Evolutionary conservation across 2,888 invertebrate genomes (phyloP).

Genomic region (Tenthredo notha): DNA sequence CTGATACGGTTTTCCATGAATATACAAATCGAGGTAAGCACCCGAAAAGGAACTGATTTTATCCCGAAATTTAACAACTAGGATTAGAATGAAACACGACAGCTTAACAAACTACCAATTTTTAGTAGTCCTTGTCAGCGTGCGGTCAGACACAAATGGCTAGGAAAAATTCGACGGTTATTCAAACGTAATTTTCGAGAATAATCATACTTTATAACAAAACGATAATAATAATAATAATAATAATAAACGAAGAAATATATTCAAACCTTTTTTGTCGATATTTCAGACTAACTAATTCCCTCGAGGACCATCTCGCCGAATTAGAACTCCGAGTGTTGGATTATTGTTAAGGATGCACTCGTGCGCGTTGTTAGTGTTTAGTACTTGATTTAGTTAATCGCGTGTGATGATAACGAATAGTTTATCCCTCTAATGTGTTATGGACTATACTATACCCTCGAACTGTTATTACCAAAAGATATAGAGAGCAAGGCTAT

Average conservation of each 20-base stretch:
- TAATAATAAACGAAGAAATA: not conserved
- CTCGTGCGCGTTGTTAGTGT: constrained; percentile 30
- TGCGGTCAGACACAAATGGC: not conserved
- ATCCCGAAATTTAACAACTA: not conserved
- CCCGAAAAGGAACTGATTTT: not conserved
- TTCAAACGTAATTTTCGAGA: not conserved
- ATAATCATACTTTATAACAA: not conserved
- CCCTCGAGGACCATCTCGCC: not conserved
- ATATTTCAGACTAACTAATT: not conserved
- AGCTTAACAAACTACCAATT: not conserved
- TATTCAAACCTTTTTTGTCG: not conserved
- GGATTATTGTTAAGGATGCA: constrained; percentile 15
- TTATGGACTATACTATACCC: not conserved
- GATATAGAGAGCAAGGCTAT: constrained; percentile 5
- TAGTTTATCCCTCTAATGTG: constrained; percentile 30
- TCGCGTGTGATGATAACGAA: constrained; percentile 43
- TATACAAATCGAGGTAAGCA: not conserved
- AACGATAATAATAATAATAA: not conserved
- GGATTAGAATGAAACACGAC: not conserved
- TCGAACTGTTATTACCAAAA: constrained; percentile 11
- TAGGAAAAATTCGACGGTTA: not conserved
- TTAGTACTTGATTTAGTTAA: constrained; percentile 35
- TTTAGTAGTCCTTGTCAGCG: not conserved
- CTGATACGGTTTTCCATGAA: not conserved
- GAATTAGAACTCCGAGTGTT: not conserved